These are phyloP conservation scores for Xestoiulus laeticollis DNA, from an alignment of 2,888 invertebrate genomes.

Conservation along the genomic window DNA sequence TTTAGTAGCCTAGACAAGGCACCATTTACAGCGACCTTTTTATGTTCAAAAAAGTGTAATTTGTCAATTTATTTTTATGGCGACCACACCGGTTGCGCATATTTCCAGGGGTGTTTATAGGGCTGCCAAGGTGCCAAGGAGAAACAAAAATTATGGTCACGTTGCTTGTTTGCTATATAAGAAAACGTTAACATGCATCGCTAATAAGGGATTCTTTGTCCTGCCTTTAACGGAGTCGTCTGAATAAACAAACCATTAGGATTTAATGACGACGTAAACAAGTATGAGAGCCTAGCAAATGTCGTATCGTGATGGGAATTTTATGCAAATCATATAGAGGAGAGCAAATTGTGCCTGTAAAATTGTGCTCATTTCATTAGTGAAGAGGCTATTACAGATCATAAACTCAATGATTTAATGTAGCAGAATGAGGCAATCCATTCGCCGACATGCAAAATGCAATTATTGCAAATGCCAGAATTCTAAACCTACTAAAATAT, in stretches of 20 bases:
- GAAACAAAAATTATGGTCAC: conserved; percentile 9
- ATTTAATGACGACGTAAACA: conserved; percentile 9
- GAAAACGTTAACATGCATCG: not conserved
- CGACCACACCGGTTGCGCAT: conserved; percentile 1
- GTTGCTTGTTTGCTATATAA: not conserved
- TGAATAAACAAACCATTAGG: conserved; percentile 1
- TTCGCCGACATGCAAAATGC: not conserved
- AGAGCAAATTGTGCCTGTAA: conserved; percentile 9
- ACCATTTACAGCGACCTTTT: not conserved
- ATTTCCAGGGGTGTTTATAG: conserved; percentile 1
- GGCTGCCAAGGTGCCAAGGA: not conserved
- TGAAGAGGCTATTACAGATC: conserved; percentile 1
- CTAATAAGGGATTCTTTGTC: conserved; percentile 9
- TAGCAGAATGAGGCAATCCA: conserved; percentile 9
- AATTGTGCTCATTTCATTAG: conserved; percentile 9
- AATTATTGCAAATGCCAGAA: conserved; percentile 1
- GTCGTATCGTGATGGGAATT: not conserved
- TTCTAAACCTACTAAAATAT: not conserved
- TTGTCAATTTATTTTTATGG: conserved; percentile 9
- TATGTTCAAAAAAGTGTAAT: not conserved
- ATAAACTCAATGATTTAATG: conserved; percentile 9
- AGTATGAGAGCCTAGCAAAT: not conserved
- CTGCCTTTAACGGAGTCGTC: conserved; percentile 1
- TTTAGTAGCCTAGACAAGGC: not conserved
- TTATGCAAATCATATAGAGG: not conserved